Base-by-base conservation (phyloP, 2,113 vertebrate species). In the Garra rufa region DNA sequence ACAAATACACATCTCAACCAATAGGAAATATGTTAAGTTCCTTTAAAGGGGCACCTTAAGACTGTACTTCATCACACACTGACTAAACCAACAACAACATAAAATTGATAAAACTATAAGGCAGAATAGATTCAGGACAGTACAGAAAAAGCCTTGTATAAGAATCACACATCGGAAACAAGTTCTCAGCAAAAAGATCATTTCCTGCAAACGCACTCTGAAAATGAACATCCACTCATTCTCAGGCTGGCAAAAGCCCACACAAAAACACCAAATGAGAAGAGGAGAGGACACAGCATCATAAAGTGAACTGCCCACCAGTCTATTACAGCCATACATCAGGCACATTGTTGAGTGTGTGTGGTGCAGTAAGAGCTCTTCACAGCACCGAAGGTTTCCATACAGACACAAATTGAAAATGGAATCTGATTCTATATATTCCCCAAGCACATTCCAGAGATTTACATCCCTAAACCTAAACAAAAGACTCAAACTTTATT, bases 281-380 rank as follows among this genome's bases (percentile, higher is more conserved):
- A 52, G 61, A 48, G 28, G 73, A 65, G 24, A 76, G 50, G 21
- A 76, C 15, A 38, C 57, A 46, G 61, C 46, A 57, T 46, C 43
- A 81, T 26, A 83, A 61, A 65, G 75, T 13, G 59, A 43, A 70
- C 24, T 57, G 74, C n/a, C 76, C 76, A 71, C 19, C 38, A 83
- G 50, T 76, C 63, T 87, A 87, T 84, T 84, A 71, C 65, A 55
- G 67, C 19, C 44, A 30, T 26, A 52, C 69, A 75, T 65, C 76
- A 80, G 76, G 41, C 4, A 52, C 5, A 57, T 76, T 6, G n/a
- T 63, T 63, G 59, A 69, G 55, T 59, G 67, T 67, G 81, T 50
- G 34, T 59, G 61, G 77, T 30, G 77, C 15, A 46, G 57, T 19
- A 59, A 76, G 43, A 75, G 24, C 41, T 34, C 34, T 26, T 78